Percentiles rank a stretch among this genome's conserved stretches.
These are phyloP conservation scores for Thermophis baileyi DNA, from an alignment of 2,113 vertebrate species.

Conservation along the genomic window DNA sequence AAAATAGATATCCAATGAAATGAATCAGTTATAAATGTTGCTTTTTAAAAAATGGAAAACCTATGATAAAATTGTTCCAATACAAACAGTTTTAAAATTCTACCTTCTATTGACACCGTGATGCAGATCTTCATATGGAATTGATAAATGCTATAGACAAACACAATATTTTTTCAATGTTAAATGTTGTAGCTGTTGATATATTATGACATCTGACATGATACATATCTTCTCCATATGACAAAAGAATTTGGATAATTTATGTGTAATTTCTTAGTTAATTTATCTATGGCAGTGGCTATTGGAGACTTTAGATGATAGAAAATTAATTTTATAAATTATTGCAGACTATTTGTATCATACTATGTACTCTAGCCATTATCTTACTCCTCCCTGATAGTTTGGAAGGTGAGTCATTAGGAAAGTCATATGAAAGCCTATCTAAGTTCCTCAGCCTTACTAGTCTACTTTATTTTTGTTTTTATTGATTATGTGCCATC, in stretches of 20 bases:
- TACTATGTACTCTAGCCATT: background rate
- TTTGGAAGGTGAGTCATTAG: background rate
- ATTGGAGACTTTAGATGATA: background rate
- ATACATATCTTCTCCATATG: background rate
- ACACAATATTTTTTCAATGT: background rate
- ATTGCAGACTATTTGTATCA: background rate
- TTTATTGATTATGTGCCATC: background rate
- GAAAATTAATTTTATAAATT: background rate
- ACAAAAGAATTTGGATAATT: background rate
- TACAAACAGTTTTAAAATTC: background rate
- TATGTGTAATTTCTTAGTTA: background rate
- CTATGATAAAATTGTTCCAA: background rate
- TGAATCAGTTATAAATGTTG: background rate
- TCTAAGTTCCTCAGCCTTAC: background rate
- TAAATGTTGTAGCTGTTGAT: background rate
- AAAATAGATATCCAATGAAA: background rate
- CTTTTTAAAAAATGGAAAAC: background rate
- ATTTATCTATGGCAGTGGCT: background rate
- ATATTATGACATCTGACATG: background rate
- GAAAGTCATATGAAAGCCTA: background rate
- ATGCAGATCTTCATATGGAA: background rate
- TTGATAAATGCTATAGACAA: background rate
- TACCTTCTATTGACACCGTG: background rate
- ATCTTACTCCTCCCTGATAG: background rate
- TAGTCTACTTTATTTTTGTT: background rate